Conservation (phyloP, 2,113 vertebrate species). For the Motacilla alba region DNA sequence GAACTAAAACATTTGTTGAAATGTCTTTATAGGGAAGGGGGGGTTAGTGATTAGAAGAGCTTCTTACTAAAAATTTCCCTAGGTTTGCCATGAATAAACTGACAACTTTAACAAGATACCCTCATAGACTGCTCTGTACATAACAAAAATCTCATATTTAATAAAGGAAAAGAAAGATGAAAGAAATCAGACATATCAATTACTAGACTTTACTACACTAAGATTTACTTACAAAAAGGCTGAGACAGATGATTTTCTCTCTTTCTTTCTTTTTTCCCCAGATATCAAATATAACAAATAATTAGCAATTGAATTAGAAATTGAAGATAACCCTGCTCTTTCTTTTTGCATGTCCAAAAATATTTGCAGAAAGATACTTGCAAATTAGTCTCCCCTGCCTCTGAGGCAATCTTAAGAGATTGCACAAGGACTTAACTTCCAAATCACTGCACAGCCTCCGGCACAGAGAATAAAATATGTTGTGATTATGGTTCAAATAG, state of each 20-base stretch:
- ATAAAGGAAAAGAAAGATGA: background rate
- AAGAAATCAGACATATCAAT: constrained; percentile 34
- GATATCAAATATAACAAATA: background rate
- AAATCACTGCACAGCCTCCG: background rate
- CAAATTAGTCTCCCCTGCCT: background rate
- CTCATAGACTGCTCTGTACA: background rate
- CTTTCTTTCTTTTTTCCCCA: background rate
- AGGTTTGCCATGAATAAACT: constrained; percentile 5
- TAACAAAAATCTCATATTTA: constrained; percentile 7
- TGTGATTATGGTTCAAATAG: background rate
- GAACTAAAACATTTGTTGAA: background rate
- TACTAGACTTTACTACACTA: constrained; percentile 46
- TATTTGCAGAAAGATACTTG: background rate
- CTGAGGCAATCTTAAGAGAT: background rate
- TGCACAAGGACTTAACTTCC: background rate
- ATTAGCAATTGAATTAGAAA: background rate
- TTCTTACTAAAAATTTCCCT: background rate
- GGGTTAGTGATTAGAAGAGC: background rate
- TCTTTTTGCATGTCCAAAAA: background rate
- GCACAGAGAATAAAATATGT: background rate
- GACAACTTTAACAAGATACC: background rate
- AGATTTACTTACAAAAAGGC: constrained; percentile 11
- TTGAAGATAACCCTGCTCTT: background rate
- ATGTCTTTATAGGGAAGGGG: background rate
- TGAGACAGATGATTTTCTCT: background rate